phyloP scores from a whole-genome alignment of 2,113 vertebrate species.

The Megaleporinus macrocephalus region DNA sequence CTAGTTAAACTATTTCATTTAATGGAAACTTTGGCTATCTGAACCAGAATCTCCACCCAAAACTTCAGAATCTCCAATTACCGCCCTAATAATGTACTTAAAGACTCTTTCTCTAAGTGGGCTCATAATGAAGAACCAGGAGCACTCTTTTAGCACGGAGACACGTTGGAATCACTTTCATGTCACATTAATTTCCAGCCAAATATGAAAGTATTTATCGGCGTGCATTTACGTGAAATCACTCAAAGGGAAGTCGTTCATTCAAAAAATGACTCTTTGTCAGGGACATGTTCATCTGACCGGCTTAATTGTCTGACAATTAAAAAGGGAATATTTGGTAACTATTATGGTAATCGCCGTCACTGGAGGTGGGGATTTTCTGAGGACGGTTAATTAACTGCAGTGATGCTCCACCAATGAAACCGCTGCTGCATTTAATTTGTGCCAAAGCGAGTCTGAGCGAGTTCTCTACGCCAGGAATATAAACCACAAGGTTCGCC shows the following conservation, averaged over 20 bases:
- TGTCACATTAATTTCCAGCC: constrained; percentile 62
- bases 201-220: constrained; percentile 72
- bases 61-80: too few relatives aligned
- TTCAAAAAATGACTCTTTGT: constrained; percentile 72
- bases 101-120: too few relatives aligned
- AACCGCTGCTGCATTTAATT: constrained; percentile 50
- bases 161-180: constrained; percentile 61
- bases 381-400: constrained; percentile 58
- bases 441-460: constrained; percentile 39
- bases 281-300: constrained; percentile 69
- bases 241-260: constrained; percentile 71
- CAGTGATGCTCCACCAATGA: constrained; percentile 47
- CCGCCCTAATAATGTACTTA: too few relatives aligned
- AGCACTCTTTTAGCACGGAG: constrained; percentile 55
- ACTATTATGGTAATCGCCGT: constrained; percentile 76
- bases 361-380: constrained; percentile 77
- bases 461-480: constrained; percentile 12
- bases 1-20: too few relatives aligned
- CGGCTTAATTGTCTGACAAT: constrained; percentile 75
- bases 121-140: too few relatives aligned
- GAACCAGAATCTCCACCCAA: too few relatives aligned
- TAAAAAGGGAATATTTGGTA: constrained; percentile 76
- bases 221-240: constrained; percentile 69
- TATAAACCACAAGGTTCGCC: background rate
- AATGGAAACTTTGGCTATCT: too few relatives aligned